Conservation (phyloP, 2,113 vertebrate species). For the Athene cunicularia region DNA sequence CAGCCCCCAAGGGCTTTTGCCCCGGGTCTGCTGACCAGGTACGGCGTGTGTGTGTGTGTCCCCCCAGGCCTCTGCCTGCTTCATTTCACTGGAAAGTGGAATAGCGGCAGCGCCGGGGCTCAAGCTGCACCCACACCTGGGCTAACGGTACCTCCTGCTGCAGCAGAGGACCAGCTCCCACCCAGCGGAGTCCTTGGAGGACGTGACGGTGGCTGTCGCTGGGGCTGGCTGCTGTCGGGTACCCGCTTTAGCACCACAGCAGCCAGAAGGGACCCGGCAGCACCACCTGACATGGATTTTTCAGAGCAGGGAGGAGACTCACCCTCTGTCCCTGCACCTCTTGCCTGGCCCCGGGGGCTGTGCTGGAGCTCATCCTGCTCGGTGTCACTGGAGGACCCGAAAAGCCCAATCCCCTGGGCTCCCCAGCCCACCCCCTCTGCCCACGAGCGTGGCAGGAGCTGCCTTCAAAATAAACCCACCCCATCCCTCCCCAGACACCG, state of each 20-base stretch:
- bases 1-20: too few species aligned
- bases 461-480: too few species aligned
- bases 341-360: not conserved
- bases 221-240: not conserved
- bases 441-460: not conserved
- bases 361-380: not conserved
- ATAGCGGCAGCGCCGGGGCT: not conserved
- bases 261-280: not conserved
- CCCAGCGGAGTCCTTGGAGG: not conserved
- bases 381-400: not conserved
- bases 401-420: not conserved
- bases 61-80: not conserved
- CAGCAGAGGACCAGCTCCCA: not conserved
- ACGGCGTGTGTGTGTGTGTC: too few species aligned
- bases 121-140: not conserved
- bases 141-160: not conserved
- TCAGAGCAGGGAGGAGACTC: not conserved
- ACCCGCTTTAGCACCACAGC: rapidly evolving
- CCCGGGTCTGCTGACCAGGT: not conserved
- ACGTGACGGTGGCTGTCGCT: not conserved
- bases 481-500: rapidly evolving
- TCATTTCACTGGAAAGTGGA: not conserved
- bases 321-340: rapidly evolving
- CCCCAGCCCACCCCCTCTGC: not conserved
- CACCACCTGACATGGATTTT: rapidly evolving